phyloP scores from a whole-genome alignment of 2,888 invertebrate genomes.

The Idaea straminata region DNA sequence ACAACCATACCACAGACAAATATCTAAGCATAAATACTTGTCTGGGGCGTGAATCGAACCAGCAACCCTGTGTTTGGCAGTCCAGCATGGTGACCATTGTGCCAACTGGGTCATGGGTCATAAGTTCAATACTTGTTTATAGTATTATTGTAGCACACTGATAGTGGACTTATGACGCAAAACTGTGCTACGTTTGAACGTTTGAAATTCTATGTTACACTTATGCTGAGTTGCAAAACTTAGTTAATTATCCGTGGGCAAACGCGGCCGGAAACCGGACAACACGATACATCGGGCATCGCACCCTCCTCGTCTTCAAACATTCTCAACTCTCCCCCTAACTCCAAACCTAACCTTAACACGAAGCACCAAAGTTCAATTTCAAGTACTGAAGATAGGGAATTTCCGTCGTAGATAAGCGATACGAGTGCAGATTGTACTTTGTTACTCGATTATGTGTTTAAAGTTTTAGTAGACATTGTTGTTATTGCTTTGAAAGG shows the following conservation, averaged over 20 bases:
- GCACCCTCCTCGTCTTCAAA: conserved; percentile 73
- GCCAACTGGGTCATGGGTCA: too few relatives aligned
- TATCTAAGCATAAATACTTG: too few relatives aligned
- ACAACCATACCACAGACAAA: too few relatives aligned
- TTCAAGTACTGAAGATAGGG: conserved; percentile 22
- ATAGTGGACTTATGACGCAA: too few relatives aligned
- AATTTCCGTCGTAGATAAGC: conserved; percentile 39
- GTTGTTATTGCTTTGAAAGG: conserved; percentile 65
- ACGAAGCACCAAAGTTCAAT: conserved; percentile 33
- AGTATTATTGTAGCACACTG: too few relatives aligned
- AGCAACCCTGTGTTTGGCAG: too few relatives aligned
- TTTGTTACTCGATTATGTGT: conserved; percentile 66
- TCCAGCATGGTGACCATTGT: too few relatives aligned
- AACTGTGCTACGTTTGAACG: background rate
- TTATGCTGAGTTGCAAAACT: conserved; percentile 54
- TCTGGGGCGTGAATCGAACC: too few relatives aligned
- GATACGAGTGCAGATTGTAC: conserved; percentile 48
- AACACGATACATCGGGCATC: conserved; percentile 67
- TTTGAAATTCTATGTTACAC: conserved; percentile 19
- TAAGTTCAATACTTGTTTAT: too few relatives aligned
- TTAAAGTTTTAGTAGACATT: conserved; percentile 64
- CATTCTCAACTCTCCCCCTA: conserved; percentile 39
- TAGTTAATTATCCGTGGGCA: conserved; percentile 69
- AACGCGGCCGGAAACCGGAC: conserved; percentile 76
- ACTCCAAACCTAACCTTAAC: conserved; percentile 35